Evolutionary conservation across 2,113 vertebrate genomes (phyloP).

Genomic region (Eclectus roratus): DNA sequence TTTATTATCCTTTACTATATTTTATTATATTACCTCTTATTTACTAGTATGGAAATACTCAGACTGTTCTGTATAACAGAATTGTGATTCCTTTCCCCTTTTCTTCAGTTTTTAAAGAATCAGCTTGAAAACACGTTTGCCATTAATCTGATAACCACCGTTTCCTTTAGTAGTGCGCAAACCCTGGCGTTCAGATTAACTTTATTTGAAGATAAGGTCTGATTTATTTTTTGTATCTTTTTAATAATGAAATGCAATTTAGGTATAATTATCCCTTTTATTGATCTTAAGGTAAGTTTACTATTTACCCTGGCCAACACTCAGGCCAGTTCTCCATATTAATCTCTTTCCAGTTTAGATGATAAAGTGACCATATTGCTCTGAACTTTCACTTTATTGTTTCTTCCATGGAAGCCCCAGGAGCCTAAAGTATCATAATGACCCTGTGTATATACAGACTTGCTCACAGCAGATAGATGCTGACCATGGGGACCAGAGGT

Average conservation of each 20-base stretch:
- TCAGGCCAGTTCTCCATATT: not conserved
- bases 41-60: slow-evolving; percentile 45
- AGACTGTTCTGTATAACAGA: not conserved
- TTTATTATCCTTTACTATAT: not conserved
- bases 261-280: slow-evolving; percentile 18
- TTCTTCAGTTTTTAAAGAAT: slow-evolving; percentile 22
- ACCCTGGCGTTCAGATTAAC: not conserved
- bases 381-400: not conserved
- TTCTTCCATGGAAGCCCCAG: not conserved
- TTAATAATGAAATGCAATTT: slow-evolving; percentile 54
- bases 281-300: not conserved
- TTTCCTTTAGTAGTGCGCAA: slow-evolving; percentile 31
- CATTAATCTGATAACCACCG: slow-evolving; percentile 44
- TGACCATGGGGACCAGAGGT: not conserved
- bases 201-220: slow-evolving; percentile 22
- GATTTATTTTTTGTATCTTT: slow-evolving; percentile 47
- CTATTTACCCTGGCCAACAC: not conserved
- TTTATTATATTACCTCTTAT: slow-evolving; percentile 39
- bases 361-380: not conserved
- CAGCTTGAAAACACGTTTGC: slow-evolving; percentile 27
- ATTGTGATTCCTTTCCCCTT: not conserved
- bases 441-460: not conserved
- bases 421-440: not conserved
- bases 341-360: not conserved
- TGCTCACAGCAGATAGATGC: not conserved